Percentiles rank a stretch among this genome's conserved stretches.
Conservation (phyloP, 2,888 invertebrate species). For the Bellardia pandia region DNA sequence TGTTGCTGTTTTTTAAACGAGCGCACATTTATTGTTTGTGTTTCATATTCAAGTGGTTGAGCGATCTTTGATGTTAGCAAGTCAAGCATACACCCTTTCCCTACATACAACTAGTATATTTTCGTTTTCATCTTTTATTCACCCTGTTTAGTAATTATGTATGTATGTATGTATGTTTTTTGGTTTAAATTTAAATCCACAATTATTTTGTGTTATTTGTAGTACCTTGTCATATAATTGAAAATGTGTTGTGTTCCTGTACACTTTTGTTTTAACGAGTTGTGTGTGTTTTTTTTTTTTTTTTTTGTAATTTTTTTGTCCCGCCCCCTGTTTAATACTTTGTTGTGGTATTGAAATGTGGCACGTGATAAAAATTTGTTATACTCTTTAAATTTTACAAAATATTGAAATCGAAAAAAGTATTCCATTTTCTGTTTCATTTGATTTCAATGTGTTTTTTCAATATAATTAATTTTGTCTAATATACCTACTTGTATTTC, state of each 20-base stretch:
- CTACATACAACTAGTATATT: background rate
- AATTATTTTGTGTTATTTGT: constrained; percentile 51
- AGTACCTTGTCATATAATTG: constrained; percentile 60
- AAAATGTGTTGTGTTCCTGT: background rate
- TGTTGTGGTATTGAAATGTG: constrained; percentile 40
- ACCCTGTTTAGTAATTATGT: constrained; percentile 26
- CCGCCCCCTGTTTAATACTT: constrained; percentile 63
- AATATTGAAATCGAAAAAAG: too few relatives aligned
- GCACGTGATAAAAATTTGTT: constrained; percentile 63
- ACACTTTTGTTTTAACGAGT: constrained; percentile 18
- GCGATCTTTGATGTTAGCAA: constrained; percentile 75
- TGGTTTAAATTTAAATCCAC: constrained; percentile 61
- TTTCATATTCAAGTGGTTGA: constrained; percentile 76
- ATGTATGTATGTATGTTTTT: constrained; percentile 38
- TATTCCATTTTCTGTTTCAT: too few relatives aligned
- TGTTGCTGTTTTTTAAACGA: constrained; percentile 32
- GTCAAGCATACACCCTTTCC: constrained; percentile 75
- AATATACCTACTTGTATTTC: too few relatives aligned
- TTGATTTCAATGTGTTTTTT: too few relatives aligned
- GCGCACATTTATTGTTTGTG: constrained; percentile 62
- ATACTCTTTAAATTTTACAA: background rate
- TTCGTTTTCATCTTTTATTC: constrained; percentile 19
- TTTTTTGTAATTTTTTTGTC: constrained; percentile 40
- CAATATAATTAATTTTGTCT: too few relatives aligned
- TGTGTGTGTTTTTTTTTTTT: background rate